A percentile compares a stretch with the other conserved stretches of the same genome.
phyloP scores from a whole-genome alignment of 1,140 invertebrate species.

The Listronotus oregonensis region DNA sequence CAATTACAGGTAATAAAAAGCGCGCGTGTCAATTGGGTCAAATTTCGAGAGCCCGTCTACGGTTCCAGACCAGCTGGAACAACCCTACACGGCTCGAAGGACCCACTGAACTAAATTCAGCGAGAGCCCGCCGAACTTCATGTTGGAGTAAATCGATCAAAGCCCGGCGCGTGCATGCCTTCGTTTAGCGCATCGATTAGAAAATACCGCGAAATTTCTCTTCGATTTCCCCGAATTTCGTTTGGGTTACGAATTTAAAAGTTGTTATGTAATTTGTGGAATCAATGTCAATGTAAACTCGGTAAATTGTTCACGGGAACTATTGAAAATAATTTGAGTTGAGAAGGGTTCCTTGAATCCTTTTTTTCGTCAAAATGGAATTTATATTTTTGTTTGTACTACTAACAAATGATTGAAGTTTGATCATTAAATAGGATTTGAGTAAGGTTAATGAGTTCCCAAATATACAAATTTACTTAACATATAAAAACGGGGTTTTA shows the following conservation, averaged over 20 bases:
- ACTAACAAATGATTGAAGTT: no score
- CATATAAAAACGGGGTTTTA: no score
- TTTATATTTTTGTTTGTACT: no score
- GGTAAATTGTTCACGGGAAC: neutral
- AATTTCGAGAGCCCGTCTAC: neutral
- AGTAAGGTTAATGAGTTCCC: no score
- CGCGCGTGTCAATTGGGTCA: neutral
- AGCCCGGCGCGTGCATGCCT: conserved; percentile 12
- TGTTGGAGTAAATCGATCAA: conserved; percentile 2
- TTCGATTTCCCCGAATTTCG: conserved; percentile 19
- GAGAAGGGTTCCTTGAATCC: no score
- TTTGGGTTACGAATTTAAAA: conserved; percentile 8
- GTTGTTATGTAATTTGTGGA: neutral
- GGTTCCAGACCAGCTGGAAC: neutral
- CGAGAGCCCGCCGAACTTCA: conserved; percentile 4
- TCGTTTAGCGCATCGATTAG: conserved; percentile 23
- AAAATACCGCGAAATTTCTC: conserved; percentile 26
- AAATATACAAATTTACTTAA: no score
- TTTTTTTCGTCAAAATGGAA: no score
- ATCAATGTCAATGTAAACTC: neutral
- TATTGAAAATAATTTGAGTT: no score
- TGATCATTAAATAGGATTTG: no score
- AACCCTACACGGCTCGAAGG: neutral
- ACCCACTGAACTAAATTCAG: conserved; percentile 23
- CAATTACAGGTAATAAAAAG: no score